These are phyloP conservation scores for Calliopsis andreniformis DNA, from an alignment of 1,140 invertebrate species.

Conservation along the genomic window DNA sequence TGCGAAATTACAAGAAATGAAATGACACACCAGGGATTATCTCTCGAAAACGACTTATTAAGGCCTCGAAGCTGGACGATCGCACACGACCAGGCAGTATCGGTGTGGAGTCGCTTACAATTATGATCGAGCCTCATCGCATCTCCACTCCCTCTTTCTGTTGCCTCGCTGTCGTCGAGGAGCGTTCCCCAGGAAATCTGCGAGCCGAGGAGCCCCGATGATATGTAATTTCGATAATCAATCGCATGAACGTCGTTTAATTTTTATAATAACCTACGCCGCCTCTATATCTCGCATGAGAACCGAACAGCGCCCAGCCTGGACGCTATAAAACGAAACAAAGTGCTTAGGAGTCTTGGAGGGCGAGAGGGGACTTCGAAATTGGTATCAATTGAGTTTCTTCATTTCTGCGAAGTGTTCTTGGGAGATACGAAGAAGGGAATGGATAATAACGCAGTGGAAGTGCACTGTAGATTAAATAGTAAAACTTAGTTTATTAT, in stretches of 20 bases:
- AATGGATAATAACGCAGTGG: no score
- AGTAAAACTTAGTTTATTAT: no score
- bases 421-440: no score
- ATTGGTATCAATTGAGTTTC: no score
- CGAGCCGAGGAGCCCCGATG: slow-evolving; percentile 49
- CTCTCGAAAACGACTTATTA: slow-evolving; percentile 80
- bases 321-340: slow-evolving; percentile 14
- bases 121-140: slow-evolving; percentile 20
- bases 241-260: slow-evolving; percentile 82
- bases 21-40: slow-evolving; percentile 81
- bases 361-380: no score
- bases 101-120: slow-evolving; percentile 17
- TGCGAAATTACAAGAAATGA: slow-evolving; percentile 80
- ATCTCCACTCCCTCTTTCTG: slow-evolving; percentile 7
- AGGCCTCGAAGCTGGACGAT: slow-evolving; percentile 53
- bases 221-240: slow-evolving; percentile 81
- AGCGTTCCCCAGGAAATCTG: slow-evolving; percentile 41
- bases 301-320: slow-evolving; percentile 37
- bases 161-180: slow-evolving; percentile 8
- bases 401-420: no score
- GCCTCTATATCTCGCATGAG: slow-evolving; percentile 70
- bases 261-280: slow-evolving; percentile 79
- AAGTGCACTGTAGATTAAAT: no score
- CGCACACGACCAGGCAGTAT: slow-evolving; percentile 34
- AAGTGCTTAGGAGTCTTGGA: neutral